Evolutionary conservation across 2,888 invertebrate genomes (phyloP), one percentile per base, ranked within the genome.

Genomic region (Orchestes rusci): DNA sequence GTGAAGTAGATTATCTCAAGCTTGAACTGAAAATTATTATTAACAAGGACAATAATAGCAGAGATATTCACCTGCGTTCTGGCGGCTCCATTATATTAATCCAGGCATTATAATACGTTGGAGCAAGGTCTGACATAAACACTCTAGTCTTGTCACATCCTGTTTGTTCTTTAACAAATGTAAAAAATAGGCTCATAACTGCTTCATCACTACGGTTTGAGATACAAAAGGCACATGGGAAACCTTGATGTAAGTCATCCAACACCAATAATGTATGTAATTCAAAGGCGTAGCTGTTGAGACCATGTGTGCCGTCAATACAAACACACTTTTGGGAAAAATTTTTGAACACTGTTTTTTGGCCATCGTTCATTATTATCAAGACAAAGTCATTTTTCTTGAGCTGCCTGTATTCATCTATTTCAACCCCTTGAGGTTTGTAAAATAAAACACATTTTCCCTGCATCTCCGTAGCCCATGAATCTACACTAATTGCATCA

Each of bases 181-280:
- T n/a, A 42, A 51, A 56, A 47, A 53, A 53, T 34, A 50, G 13
- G 5, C 29, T 39, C 20, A 40, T 16, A 7, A 27, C 23, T n/a
- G 13, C 33, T 13, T 41, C n/a, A 37, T 56, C 55, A 27, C 36
- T 18, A 20, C 55, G 37, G 39, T 55, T 57, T 23, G 52, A 53
- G 17, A 41, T 15, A 7, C 20, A 10, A 41, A 41, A 41, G 19
- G 34, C 27, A 27, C 34, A 34, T 16, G 37, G 57, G 38, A 58
- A 55, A n/a, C 56, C 53, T 51, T 58, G 43, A n/a, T 50, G 13
- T 15, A 57, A 17, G 17, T 56, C 54, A 39, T 56, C 56, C 18
- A 58, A 16, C 13, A 55, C 39, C 4, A 56, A 18, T 8, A 57
- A 28, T 12, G 56, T 58, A 8, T 28, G 17, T 12, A 58, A 15